Evolutionary conservation across 1,140 invertebrate species (phyloP).

Genomic region (Choristoneura fumiferana): DNA sequence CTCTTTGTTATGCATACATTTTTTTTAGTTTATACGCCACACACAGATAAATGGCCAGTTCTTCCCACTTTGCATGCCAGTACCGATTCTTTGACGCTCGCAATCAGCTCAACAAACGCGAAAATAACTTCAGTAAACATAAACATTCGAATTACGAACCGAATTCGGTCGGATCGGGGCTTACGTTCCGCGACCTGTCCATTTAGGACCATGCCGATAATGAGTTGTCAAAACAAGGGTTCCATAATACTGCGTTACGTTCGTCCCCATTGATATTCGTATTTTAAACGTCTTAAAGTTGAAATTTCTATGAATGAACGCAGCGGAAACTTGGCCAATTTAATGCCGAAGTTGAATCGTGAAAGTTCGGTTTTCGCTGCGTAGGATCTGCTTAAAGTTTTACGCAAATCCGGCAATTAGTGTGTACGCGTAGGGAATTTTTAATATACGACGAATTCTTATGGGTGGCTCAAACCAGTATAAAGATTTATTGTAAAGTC

Average conservation of each 20-base stretch:
- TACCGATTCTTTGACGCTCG: constrained; percentile 27
- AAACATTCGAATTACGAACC: constrained; percentile 37
- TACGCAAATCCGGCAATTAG: constrained; percentile 62
- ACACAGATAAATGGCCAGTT: no score
- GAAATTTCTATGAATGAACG: constrained; percentile 25
- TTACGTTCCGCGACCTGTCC: constrained; percentile 47
- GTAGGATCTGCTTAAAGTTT: constrained; percentile 62
- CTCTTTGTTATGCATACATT: no score
- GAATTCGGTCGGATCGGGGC: constrained; percentile 37
- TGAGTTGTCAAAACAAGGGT: constrained; percentile 72
- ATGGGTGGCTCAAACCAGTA: no score
- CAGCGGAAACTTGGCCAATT: constrained; percentile 36
- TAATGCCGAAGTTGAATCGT: constrained; percentile 70
- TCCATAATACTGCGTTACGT: constrained; percentile 28
- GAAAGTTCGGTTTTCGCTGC: constrained; percentile 56
- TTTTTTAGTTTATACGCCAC: no score
- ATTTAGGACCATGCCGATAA: constrained; percentile 68
- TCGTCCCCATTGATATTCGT: constrained; percentile 18
- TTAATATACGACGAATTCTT: not conserved
- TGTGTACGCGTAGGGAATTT: constrained; percentile 34
- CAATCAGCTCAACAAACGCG: constrained; percentile 62
- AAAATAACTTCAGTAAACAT: constrained; percentile 62
- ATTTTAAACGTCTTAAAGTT: constrained; percentile 28
- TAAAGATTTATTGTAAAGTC: no score
- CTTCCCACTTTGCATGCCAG: not conserved